A percentile compares a stretch with the other conserved stretches of the same genome.
phyloP scores from a whole-genome alignment of 2,113 vertebrate species.

The Oryzias woworae region DNA sequence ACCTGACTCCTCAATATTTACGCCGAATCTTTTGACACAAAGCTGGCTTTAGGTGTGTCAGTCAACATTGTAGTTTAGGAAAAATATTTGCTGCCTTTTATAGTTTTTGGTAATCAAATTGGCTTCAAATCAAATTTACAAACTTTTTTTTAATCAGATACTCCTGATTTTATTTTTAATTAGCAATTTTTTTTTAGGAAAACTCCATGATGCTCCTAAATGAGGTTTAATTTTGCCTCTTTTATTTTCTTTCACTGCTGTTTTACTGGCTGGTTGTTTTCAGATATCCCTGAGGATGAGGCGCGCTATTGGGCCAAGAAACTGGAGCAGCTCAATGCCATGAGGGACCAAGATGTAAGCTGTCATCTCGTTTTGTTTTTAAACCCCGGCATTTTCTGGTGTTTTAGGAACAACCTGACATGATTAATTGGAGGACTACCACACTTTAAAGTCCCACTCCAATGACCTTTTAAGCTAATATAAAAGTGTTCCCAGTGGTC shows the following conservation, averaged over 20 bases:
- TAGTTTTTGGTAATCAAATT: not conserved
- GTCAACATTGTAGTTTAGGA: conserved; percentile 17
- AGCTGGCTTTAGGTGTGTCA: conserved; percentile 12
- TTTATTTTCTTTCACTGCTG: conserved; percentile 20
- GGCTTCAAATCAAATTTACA: conserved; percentile 18
- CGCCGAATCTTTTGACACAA: conserved; percentile 47
- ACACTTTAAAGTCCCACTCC: conserved; percentile 8
- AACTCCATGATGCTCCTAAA: too few relatives aligned
- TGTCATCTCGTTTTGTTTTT: conserved; percentile 32
- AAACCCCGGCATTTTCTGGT: conserved; percentile 10
- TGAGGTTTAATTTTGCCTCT: conserved; percentile 3
- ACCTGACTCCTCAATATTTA: conserved; percentile 49
- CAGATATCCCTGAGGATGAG: conserved; percentile 98
- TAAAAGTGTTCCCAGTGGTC: too few relatives aligned
- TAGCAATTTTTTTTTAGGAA: conserved; percentile 8
- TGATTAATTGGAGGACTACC: conserved; percentile 14
- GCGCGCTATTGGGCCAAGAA: conserved; percentile 99
- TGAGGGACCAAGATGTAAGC: conserved; percentile 96
- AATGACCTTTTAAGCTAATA: not conserved
- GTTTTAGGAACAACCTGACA: conserved; percentile 26
- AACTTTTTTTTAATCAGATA: not conserved
- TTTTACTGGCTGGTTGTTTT: conserved; percentile 37
- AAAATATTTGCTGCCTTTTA: conserved; percentile 2
- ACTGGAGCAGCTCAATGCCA: conserved; percentile 94
- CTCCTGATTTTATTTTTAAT: not conserved